Evolutionary conservation across 2,888 invertebrate genomes (phyloP).

Genomic region (Agonopterix arenella): DNA sequence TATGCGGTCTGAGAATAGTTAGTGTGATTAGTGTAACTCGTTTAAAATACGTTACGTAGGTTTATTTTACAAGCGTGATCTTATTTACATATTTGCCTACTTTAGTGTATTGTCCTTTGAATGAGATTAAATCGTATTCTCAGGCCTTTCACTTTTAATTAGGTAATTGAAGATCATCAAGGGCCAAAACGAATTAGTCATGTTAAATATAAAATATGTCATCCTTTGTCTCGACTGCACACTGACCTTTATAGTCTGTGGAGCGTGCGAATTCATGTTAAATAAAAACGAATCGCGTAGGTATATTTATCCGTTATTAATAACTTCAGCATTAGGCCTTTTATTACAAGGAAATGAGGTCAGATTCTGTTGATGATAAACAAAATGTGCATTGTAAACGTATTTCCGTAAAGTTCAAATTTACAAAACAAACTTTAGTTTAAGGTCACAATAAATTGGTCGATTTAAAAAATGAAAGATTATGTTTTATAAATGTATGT

Average conservation of each 20-base stretch:
- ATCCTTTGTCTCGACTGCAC: constrained; percentile 25
- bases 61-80: background rate
- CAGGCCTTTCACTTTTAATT: constrained; percentile 9
- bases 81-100: background rate
- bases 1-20: background rate
- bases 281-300: constrained; percentile 2
- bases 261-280: constrained; percentile 21
- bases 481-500: background rate
- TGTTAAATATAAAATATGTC: constrained; percentile 23
- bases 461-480: no score
- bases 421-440: no score
- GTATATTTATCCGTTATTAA: background rate
- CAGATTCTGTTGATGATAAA: no score
- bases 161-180: constrained; percentile 1
- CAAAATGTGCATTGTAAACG: no score
- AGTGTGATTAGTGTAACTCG: background rate
- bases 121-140: background rate
- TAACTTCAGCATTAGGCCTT: background rate
- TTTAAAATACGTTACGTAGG: background rate
- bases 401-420: no score
- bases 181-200: constrained; percentile 14
- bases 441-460: no score
- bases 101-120: background rate
- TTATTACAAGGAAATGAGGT: background rate
- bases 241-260: constrained; percentile 26